Conservation (phyloP, 92 coral and sea anemone species). For the Paramuricea clavata region DNA sequence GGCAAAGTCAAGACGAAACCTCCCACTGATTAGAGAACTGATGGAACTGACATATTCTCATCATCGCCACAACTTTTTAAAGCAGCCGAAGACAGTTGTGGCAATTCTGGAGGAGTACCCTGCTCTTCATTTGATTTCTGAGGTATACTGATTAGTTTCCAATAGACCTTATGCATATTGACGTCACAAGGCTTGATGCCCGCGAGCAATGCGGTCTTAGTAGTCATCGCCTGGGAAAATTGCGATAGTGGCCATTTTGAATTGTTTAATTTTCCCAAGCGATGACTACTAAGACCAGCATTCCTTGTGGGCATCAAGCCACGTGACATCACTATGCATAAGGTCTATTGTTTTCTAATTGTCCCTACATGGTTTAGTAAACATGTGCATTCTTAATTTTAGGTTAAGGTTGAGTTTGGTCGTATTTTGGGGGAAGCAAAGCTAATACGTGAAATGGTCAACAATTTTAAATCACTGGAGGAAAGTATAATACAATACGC, state of each 20-base stretch:
- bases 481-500: neutral
- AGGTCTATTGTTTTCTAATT: too few species aligned
- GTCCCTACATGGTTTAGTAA: neutral
- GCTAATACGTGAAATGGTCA: neutral
- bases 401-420: neutral
- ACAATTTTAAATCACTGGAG: neutral
- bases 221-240: too few species aligned
- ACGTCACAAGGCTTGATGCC: too few species aligned
- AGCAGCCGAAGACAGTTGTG: neutral
- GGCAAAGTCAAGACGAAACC: constrained; percentile 20
- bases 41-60: constrained; percentile 18
- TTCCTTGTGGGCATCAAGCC: too few species aligned
- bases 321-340: too few species aligned
- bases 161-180: neutral
- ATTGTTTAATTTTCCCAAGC: too few species aligned
- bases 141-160: neutral
- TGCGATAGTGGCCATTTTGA: too few species aligned
- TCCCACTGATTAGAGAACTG: neutral
- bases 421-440: neutral
- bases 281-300: too few species aligned
- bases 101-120: constrained; percentile 28
- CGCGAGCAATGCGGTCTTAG: too few species aligned
- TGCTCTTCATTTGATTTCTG: constrained; percentile 9
- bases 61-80: neutral
- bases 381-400: neutral